These are phyloP conservation scores for Malacosoma neustria DNA, from an alignment of 2,888 invertebrate species.

Conservation along the genomic window DNA sequence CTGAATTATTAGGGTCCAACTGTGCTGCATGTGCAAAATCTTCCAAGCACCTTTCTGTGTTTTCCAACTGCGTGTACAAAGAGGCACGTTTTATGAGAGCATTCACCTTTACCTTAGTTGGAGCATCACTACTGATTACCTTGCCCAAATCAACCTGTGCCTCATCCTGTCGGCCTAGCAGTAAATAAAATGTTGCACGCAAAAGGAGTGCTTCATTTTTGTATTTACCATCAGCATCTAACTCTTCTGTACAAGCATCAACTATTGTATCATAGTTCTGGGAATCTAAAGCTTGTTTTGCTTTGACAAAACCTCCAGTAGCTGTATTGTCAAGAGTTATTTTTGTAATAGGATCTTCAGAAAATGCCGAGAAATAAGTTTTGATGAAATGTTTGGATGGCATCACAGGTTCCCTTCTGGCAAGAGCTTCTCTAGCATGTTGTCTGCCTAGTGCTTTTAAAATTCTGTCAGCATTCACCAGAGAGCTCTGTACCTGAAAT, in stretches of 20 bases:
- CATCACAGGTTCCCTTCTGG: slow-evolving; percentile 80
- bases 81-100: slow-evolving; percentile 92
- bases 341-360: slow-evolving; percentile 86
- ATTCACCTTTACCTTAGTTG: slow-evolving; percentile 82
- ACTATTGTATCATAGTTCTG: slow-evolving; percentile 87
- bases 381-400: slow-evolving; percentile 91
- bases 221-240: slow-evolving; percentile 77
- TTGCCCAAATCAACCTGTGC: slow-evolving; percentile 82
- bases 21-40: slow-evolving; percentile 87
- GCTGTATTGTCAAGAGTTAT: slow-evolving; percentile 55
- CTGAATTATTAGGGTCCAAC: slow-evolving; percentile 86
- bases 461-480: slow-evolving; percentile 90
- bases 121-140: slow-evolving; percentile 79
- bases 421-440: slow-evolving; percentile 85
- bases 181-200: slow-evolving; percentile 87
- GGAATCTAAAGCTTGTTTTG: slow-evolving; percentile 79
- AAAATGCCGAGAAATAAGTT: slow-evolving; percentile 91
- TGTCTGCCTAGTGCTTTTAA: slow-evolving; percentile 85
- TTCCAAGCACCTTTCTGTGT: slow-evolving; percentile 81
- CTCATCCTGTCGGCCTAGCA: slow-evolving; percentile 83
- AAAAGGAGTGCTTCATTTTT: slow-evolving; percentile 84
- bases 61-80: slow-evolving; percentile 85
- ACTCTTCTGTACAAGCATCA: slow-evolving; percentile 85
- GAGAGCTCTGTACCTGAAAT: slow-evolving; percentile 87
- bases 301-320: slow-evolving; percentile 80